Evolutionary conservation across 2,797 vertebrate species (phyloP).

Genomic region (Pelobates cultripes): DNA sequence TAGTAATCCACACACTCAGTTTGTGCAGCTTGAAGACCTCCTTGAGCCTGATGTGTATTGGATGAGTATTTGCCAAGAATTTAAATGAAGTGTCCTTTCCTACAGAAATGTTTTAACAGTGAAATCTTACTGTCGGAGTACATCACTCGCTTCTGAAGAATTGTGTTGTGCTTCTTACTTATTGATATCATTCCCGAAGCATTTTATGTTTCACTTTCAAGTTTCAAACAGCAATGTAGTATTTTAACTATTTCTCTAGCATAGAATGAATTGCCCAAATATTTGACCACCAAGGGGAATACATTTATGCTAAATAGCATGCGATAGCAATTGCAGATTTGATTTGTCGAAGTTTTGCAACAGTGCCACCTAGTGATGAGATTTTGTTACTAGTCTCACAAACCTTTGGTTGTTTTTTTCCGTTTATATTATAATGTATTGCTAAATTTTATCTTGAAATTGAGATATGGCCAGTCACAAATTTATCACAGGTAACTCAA

Average conservation of each 20-base stretch:
- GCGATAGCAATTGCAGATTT: too few relatives aligned
- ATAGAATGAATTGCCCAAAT: too few relatives aligned
- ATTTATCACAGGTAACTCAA: neutral
- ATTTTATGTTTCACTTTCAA: neutral
- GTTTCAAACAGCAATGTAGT: neutral
- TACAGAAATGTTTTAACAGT: neutral
- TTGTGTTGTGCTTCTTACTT: neutral
- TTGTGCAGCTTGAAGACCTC: neutral
- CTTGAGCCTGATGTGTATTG: neutral
- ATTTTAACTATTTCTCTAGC: too few relatives aligned
- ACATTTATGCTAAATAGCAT: too few relatives aligned
- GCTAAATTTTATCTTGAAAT: neutral
- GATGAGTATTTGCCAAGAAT: neutral
- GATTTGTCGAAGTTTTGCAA: neutral
- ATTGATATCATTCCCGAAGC: conserved; percentile 9
- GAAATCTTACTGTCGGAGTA: neutral
- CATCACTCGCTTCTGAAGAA: neutral
- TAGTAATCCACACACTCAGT: too few relatives aligned
- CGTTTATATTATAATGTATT: neutral
- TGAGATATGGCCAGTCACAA: neutral
- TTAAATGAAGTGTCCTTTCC: neutral
- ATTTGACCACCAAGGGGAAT: too few relatives aligned
- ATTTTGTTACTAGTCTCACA: conserved; percentile 1
- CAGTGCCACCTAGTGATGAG: conserved; percentile 12
- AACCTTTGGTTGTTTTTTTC: conserved; percentile 12